Evolutionary conservation across 2,797 vertebrate species (phyloP).

Genomic region (Pseudomugil gertrudae): DNA sequence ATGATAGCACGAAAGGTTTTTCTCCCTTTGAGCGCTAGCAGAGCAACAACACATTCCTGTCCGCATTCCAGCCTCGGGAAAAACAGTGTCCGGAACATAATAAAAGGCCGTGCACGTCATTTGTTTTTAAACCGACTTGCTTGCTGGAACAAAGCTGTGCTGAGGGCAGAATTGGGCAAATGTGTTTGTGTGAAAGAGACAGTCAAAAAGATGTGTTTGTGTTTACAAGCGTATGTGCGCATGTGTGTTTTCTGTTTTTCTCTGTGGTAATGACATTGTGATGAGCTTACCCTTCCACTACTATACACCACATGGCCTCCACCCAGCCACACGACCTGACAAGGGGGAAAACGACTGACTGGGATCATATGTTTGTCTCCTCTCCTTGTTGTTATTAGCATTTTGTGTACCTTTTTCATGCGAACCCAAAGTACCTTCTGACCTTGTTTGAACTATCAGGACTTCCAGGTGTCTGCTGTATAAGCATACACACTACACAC

Average conservation of each 20-base stretch:
- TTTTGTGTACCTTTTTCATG: conserved; percentile 12
- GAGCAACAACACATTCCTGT: conserved; percentile 85
- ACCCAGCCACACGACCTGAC: conserved; percentile 23
- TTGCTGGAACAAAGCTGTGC: conserved; percentile 72
- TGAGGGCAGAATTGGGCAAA: conserved; percentile 64
- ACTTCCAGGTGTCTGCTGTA: conserved; percentile 38
- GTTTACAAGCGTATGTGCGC: conserved; percentile 45
- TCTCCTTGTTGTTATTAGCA: conserved; percentile 10
- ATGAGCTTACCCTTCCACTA: conserved; percentile 30
- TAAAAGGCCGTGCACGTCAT: conserved; percentile 80
- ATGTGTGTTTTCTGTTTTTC: conserved; percentile 47
- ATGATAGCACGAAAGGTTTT: conserved; percentile 63
- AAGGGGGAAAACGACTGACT: conserved; percentile 4
- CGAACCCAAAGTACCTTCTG: conserved; percentile 29
- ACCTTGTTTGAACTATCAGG: conserved; percentile 46
- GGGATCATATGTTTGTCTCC: not conserved
- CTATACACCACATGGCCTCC: conserved; percentile 18
- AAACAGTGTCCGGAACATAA: conserved; percentile 82
- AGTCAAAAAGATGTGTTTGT: conserved; percentile 61
- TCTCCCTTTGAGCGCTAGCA: conserved; percentile 71
- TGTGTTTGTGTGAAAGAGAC: conserved; percentile 64
- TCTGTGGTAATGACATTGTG: conserved; percentile 48
- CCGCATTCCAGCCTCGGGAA: conserved; percentile 81
- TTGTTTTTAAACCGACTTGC: conserved; percentile 79
- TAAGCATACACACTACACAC: conserved; percentile 27